These are phyloP conservation scores for Lycocorax pyrrhopterus DNA, from an alignment of 2,113 vertebrate species.

Conservation along the genomic window DNA sequence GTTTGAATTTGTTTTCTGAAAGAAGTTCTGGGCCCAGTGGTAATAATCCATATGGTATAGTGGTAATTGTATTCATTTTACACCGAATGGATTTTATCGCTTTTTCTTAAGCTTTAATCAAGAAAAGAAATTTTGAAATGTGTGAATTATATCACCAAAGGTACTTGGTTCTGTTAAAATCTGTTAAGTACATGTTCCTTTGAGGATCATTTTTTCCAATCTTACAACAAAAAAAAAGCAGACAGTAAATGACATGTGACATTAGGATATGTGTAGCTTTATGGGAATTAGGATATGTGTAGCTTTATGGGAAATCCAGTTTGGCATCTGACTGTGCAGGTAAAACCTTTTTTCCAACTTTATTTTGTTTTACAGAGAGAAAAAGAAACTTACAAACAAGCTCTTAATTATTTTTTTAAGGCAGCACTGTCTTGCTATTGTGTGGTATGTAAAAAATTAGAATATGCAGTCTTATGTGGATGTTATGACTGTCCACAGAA, in stretches of 20 bases:
- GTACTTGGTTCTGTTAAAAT: background rate
- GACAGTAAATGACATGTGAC: background rate
- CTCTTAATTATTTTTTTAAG: background rate
- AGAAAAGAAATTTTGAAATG: background rate
- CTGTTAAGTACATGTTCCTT: background rate
- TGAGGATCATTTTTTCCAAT: background rate
- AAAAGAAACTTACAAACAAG: background rate
- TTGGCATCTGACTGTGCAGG: background rate
- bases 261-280: background rate
- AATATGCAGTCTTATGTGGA: background rate
- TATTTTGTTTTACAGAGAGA: background rate
- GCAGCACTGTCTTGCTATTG: background rate
- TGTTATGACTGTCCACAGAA: background rate
- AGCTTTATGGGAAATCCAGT: background rate
- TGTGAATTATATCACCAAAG: background rate
- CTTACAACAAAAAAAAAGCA: background rate
- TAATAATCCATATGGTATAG: background rate
- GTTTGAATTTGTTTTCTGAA: background rate
- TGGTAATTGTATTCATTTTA: background rate
- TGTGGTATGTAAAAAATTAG: background rate
- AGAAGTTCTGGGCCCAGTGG: background rate
- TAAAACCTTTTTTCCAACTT: background rate
- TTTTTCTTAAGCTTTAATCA: background rate
- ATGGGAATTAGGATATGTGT: background rate
- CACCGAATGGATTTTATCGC: background rate